Conservation (phyloP, 2,888 invertebrate species). For the Rotaria socialis region DNA sequence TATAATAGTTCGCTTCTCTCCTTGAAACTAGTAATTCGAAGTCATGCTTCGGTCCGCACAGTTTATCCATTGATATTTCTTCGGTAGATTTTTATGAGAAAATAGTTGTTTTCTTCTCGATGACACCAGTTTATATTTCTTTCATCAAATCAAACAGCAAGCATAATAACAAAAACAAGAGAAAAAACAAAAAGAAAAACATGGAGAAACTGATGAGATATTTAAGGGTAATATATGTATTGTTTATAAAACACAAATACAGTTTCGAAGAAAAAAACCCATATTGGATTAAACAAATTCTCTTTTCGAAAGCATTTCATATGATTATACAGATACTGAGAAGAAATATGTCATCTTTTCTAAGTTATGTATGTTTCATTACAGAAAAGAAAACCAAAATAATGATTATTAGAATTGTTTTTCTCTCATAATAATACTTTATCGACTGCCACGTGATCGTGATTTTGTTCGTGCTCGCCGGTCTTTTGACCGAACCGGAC, state of each 20-base stretch:
- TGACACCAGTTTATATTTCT: background rate
- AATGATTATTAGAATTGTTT: background rate
- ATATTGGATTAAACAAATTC: background rate
- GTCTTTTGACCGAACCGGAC: background rate
- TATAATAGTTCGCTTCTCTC: background rate
- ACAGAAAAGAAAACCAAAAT: background rate
- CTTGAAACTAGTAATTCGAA: background rate
- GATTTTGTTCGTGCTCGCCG: background rate
- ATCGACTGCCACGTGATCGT: background rate
- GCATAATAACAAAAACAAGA: background rate
- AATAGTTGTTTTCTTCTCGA: background rate
- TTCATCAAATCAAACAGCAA: conserved; percentile 1
- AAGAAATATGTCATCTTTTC: background rate
- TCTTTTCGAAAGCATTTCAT: background rate
- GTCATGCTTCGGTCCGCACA: background rate
- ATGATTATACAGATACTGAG: background rate
- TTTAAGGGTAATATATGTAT: background rate
- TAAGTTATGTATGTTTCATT: background rate
- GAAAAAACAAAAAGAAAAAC: background rate
- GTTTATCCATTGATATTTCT: background rate
- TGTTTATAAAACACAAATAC: conserved; percentile 32
- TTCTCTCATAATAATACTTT: background rate
- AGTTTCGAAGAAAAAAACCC: background rate
- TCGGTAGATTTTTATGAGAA: background rate
- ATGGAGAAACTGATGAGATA: background rate